Conservation (phyloP, 2,888 invertebrate species). For the Trichopria drosophilae region DNA sequence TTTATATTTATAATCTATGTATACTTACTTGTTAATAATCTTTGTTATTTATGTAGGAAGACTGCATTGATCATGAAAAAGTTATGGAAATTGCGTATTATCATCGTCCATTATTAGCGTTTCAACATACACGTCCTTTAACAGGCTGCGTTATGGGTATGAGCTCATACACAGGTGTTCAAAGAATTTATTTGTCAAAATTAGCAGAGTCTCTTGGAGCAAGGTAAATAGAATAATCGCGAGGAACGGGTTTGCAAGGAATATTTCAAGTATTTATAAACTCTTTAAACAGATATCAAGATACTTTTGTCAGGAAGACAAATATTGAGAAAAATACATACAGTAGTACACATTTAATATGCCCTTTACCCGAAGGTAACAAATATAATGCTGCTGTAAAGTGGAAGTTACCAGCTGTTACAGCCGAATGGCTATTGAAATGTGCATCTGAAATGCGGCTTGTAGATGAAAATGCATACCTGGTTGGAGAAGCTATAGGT, state of each 20-base stretch:
- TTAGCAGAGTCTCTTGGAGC: constrained; percentile 76
- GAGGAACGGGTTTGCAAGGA: too few species aligned
- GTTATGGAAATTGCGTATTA: constrained; percentile 70
- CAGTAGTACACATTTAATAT: constrained; percentile 81
- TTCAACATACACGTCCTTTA: constrained; percentile 62
- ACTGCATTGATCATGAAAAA: constrained; percentile 66
- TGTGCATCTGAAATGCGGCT: constrained; percentile 66
- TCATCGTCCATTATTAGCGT: constrained; percentile 68
- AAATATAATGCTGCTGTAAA: constrained; percentile 82
- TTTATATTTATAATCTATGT: constrained; percentile 7
- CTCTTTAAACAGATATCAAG: constrained; percentile 61
- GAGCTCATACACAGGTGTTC: constrained; percentile 74
- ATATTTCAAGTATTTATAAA: constrained; percentile 38
- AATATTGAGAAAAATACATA: constrained; percentile 59
- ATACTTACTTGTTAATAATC: constrained; percentile 4
- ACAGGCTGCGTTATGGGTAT: constrained; percentile 75
- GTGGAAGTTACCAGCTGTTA: constrained; percentile 84
- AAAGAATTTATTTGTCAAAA: constrained; percentile 73
- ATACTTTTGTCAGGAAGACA: constrained; percentile 68
- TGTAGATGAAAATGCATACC: constrained; percentile 63
- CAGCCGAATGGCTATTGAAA: constrained; percentile 73
- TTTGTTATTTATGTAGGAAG: constrained; percentile 60
- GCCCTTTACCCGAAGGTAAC: constrained; percentile 72
- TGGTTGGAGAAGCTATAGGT: constrained; percentile 64
- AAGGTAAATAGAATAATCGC: constrained; percentile 61